Evolutionary conservation across 2,797 vertebrate genomes (phyloP).

Genomic region (Periparus ater): DNA sequence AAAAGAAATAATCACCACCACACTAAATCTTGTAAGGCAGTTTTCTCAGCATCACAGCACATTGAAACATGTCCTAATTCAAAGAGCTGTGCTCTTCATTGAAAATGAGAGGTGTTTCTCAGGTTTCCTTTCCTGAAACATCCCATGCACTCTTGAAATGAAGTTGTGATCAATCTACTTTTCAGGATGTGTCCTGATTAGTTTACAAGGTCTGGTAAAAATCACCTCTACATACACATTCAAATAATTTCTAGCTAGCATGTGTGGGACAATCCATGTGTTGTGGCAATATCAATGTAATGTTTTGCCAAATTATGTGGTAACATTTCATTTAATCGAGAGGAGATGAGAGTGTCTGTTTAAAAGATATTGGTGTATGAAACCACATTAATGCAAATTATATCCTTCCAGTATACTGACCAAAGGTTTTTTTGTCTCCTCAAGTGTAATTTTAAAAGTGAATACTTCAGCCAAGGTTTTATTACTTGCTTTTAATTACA

Average conservation of each 20-base stretch:
- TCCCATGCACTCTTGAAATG: neutral
- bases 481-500: neutral
- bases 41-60: neutral
- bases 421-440: neutral
- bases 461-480: neutral
- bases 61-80: neutral
- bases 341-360: neutral
- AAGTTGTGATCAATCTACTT: neutral
- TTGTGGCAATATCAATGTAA: neutral
- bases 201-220: neutral
- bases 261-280: neutral
- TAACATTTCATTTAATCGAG: neutral
- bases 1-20: neutral
- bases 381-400: neutral
- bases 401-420: neutral
- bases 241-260: neutral
- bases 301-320: neutral
- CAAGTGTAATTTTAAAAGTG: neutral
- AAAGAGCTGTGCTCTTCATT: neutral
- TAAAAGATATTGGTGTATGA: neutral
- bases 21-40: neutral
- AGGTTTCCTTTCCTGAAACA: neutral
- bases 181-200: neutral
- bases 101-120: neutral
- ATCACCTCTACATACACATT: rapidly evolving